A percentile compares a stretch with the other conserved stretches of the same genome.
These are phyloP conservation scores for Ciconia boyciana DNA, from an alignment of 2,113 vertebrate species.

Conservation along the genomic window DNA sequence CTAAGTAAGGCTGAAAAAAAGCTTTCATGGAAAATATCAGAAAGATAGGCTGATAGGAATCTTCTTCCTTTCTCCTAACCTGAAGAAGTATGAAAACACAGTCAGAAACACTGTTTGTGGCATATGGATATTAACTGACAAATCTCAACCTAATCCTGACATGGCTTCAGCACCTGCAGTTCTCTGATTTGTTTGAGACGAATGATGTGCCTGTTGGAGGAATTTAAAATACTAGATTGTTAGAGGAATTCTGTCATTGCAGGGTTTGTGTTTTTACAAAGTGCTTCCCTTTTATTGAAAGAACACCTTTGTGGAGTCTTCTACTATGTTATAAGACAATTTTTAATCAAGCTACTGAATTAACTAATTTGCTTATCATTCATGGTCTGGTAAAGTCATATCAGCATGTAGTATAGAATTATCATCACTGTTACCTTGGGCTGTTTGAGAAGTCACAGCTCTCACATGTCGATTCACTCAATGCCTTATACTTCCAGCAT, in stretches of 20 bases:
- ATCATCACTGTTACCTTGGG: neutral
- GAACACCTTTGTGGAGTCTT: neutral
- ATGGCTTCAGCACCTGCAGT: neutral
- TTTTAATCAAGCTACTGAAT: neutral
- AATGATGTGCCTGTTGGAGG: neutral
- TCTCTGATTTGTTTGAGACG: neutral
- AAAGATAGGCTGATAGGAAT: neutral
- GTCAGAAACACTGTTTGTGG: neutral
- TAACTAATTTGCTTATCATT: neutral
- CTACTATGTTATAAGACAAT: neutral
- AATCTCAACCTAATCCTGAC: neutral
- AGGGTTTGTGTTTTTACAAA: neutral
- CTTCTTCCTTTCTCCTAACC: neutral
- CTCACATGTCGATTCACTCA: neutral
- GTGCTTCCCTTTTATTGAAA: neutral
- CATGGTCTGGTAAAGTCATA: neutral
- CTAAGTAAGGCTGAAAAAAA: neutral
- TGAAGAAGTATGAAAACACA: neutral
- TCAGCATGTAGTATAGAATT: neutral
- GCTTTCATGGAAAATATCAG: neutral
- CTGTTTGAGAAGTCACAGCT: neutral
- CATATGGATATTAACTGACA: neutral
- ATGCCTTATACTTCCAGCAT: neutral
- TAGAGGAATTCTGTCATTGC: neutral
- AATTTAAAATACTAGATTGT: neutral